These are phyloP conservation scores for Sinonovacula constricta DNA, from an alignment of 1,140 invertebrate genomes.

Conservation along the genomic window DNA sequence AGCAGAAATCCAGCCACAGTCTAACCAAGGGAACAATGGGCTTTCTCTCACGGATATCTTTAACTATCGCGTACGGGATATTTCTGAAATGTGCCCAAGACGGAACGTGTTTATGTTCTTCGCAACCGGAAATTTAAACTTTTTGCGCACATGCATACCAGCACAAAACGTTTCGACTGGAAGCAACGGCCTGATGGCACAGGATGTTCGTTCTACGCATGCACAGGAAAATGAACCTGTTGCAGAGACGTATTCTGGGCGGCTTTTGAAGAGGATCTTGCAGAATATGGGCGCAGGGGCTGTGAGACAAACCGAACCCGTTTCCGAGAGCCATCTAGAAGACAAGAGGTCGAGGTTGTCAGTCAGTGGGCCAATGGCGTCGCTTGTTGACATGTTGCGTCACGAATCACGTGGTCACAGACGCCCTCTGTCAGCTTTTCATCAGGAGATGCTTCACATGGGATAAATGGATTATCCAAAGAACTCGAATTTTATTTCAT, in stretches of 20 bases:
- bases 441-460: slow-evolving; percentile 30
- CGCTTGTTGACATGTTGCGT: slow-evolving; percentile 35
- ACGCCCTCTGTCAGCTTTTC: slow-evolving; percentile 23
- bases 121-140: slow-evolving; percentile 5
- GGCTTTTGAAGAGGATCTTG: slow-evolving; percentile 27
- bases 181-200: neutral
- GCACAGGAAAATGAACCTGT: neutral
- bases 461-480: too few species aligned
- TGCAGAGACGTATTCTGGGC: slow-evolving; percentile 17
- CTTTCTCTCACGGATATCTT: slow-evolving; percentile 10
- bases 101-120: slow-evolving; percentile 10
- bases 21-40: too few species aligned
- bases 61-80: neutral
- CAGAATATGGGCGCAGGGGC: slow-evolving; percentile 31
- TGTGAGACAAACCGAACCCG: slow-evolving; percentile 9
- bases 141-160: slow-evolving; percentile 11
- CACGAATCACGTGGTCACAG: slow-evolving; percentile 7
- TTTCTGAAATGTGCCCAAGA: slow-evolving; percentile 10
- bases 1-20: too few species aligned
- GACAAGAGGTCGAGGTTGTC: slow-evolving; percentile 25
- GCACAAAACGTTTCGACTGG: neutral
- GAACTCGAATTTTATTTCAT: too few species aligned
- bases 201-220: too few species aligned
- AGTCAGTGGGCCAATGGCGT: slow-evolving; percentile 22
- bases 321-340: neutral